Evolutionary conservation across 2,113 vertebrate genomes (phyloP).

Genomic region (Gnathonemus longibarbis): DNA sequence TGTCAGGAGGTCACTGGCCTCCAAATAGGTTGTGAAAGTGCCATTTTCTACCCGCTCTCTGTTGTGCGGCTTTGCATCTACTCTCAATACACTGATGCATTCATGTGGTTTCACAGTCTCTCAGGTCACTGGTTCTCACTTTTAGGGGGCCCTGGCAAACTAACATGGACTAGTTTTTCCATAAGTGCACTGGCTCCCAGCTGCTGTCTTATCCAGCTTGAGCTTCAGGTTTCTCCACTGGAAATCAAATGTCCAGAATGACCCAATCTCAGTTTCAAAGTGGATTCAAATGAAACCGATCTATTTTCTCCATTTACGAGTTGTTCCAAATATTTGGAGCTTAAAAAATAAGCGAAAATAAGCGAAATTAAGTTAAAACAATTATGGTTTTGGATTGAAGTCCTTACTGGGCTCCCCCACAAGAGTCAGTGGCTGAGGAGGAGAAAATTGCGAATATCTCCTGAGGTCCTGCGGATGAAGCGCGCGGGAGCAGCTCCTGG

Average conservation of each 20-base stretch:
- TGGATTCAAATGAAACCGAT: neutral
- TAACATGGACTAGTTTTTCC: neutral
- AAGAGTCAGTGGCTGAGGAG: neutral
- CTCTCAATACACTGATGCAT: neutral
- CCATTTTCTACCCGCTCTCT: neutral
- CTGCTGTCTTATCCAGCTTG: neutral
- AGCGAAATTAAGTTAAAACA: neutral
- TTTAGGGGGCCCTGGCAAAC: neutral
- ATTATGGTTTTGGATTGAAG: neutral
- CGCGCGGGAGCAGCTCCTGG: neutral
- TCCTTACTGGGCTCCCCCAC: neutral
- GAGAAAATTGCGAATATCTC: neutral
- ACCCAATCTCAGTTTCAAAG: neutral
- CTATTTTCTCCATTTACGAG: neutral
- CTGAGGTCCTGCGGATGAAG: neutral
- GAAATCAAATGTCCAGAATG: neutral
- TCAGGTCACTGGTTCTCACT: neutral
- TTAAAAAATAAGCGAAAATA: neutral
- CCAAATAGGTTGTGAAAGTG: neutral
- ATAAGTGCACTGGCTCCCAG: neutral
- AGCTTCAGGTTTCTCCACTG: neutral
- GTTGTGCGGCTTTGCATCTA: neutral
- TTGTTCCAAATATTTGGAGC: neutral
- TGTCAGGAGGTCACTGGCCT: slow-evolving; percentile 29
- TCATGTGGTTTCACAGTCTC: neutral